Evolutionary conservation across 2,113 vertebrate genomes (phyloP), one percentile per base, ranked within the genome.

Genomic region (Probosciger aterrimus): DNA sequence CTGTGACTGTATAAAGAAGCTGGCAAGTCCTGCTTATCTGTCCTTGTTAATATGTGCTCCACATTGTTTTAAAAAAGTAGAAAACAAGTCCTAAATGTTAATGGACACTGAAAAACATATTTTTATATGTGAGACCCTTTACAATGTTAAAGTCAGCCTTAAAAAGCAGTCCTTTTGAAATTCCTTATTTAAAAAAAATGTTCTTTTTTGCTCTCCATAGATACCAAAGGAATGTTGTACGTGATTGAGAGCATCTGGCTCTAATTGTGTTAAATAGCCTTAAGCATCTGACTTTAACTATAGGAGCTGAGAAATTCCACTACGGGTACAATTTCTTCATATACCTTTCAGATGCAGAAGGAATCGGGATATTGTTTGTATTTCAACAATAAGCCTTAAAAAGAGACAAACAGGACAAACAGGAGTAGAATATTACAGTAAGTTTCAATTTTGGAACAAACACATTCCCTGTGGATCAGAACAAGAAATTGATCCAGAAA

Each of bases 201-300:
- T 65, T 88, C 50, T 62, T 64, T 80, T 75, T 88, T 57, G 37
- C 44, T 68, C 12, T 73, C 88, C 60, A 18, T 81, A 69, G 90
- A 88, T 94, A 94, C 92, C 90, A 96, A 96, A 97, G 80, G 95
- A 90, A 71, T 95, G 93, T 88, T 93, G 73, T 92, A 81, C 1
- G 33, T 93, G 88, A 84, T 60, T 90, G 82, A 71, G 69, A 90
- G 86, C 94, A 96, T 96, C 95, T 97, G 96, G 76, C 88, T 96
- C 55, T 96, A 86, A 96, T 94, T 93, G 75, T 90, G n/a, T 71
- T 75, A 88, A 96, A 94, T 68, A 82, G 92, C 90, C 80, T 81
- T 86, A 86, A 94, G 93, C 90, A 44, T 94, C 90, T 92, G 92
- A 92, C 52, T 96, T 94, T 74, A 93, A 70, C 85, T 67, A 46